Percentiles rank a stretch among this genome's conserved stretches.
Evolutionary conservation across 2,113 vertebrate genomes (phyloP).

Genomic region (Phalacrocorax pelagicus): DNA sequence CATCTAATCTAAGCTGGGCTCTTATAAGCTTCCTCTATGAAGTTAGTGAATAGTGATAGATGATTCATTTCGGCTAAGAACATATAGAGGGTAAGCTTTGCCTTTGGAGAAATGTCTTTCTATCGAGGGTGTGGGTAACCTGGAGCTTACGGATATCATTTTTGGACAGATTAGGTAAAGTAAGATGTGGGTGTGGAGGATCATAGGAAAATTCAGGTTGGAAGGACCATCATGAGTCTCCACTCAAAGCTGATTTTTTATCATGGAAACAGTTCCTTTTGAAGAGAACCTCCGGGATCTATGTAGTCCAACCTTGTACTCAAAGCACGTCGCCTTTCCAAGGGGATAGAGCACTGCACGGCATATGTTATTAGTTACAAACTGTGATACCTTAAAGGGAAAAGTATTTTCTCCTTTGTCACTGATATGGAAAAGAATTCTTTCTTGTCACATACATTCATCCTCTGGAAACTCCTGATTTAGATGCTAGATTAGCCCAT

Average conservation of each 20-base stretch:
- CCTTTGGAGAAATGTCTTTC: not conserved
- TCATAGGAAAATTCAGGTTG: not conserved
- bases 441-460: not conserved
- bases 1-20: not conserved
- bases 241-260: not conserved
- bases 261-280: not conserved
- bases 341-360: not conserved
- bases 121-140: accelerated
- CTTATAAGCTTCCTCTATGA: not conserved
- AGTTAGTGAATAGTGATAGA: not conserved
- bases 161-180: not conserved
- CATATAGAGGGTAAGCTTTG: not conserved
- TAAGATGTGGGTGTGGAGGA: not conserved
- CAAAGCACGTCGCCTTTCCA: not conserved
- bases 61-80: not conserved
- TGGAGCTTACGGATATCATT: not conserved
- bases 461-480: not conserved
- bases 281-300: not conserved
- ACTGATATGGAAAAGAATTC: not conserved
- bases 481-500: not conserved
- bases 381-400: not conserved
- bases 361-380: not conserved
- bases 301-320: not conserved
- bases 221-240: not conserved
- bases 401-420: slow-evolving; percentile 3